phyloP scores from a whole-genome alignment of 2,797 vertebrate genomes.

The Uromys caudimaculatus region DNA sequence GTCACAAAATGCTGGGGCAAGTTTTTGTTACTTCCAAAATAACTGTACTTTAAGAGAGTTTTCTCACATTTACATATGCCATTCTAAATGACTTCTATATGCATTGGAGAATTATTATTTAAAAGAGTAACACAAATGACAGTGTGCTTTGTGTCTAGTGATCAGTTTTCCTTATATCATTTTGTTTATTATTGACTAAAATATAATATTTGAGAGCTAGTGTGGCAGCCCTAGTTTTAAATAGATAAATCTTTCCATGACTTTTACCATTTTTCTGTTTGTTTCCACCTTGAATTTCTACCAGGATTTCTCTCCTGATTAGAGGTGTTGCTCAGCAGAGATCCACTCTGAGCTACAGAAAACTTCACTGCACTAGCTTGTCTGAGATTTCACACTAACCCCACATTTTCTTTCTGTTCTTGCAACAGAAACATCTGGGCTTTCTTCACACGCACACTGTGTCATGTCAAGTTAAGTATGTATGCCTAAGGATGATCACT shows the following conservation, averaged over 20 bases:
- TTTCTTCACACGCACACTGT: neutral
- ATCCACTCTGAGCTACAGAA: neutral
- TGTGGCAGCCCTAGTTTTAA: neutral
- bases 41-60: neutral
- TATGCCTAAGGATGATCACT: neutral
- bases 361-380: fast-evolving
- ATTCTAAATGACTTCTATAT: neutral
- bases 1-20: neutral
- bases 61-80: neutral
- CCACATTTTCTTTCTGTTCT: neutral
- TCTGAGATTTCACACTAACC: neutral
- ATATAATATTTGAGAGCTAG: neutral
- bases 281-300: neutral
- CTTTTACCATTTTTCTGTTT: neutral
- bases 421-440: neutral
- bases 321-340: neutral
- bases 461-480: neutral
- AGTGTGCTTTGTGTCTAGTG: neutral
- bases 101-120: neutral
- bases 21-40: neutral
- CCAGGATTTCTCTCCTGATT: too few species aligned
- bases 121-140: neutral
- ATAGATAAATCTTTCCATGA: neutral
- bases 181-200: neutral
- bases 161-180: neutral